Percentiles rank a stretch among this genome's conserved stretches.
Evolutionary conservation across 2,888 invertebrate species (phyloP).

Genomic region (Hanleya hanleyi): DNA sequence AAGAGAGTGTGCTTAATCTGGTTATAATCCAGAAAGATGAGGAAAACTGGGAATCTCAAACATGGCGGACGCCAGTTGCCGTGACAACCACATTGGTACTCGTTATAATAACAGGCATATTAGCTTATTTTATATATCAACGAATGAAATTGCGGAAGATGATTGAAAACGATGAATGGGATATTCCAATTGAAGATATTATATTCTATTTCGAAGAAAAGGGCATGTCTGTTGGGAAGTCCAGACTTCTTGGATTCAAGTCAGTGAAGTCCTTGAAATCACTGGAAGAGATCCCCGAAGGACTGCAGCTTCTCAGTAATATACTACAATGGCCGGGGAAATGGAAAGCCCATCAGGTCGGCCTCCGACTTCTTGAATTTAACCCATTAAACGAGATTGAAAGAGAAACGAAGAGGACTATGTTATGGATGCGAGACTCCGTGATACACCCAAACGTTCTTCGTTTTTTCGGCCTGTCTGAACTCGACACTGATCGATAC

Average conservation of each 20-base stretch:
- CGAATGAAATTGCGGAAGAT: slow-evolving; percentile 45
- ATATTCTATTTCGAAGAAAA: slow-evolving; percentile 50
- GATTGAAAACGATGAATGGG: slow-evolving; percentile 56
- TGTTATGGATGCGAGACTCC: slow-evolving; percentile 57
- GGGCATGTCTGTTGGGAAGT: slow-evolving; percentile 28
- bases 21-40: slow-evolving; percentile 41
- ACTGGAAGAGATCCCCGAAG: slow-evolving; percentile 40
- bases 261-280: slow-evolving; percentile 42
- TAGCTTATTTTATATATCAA: slow-evolving; percentile 46
- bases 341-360: slow-evolving; percentile 48
- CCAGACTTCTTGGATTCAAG: slow-evolving; percentile 28
- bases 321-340: slow-evolving; percentile 62
- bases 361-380: slow-evolving; percentile 48
- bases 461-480: slow-evolving; percentile 61
- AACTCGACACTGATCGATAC: slow-evolving; percentile 43
- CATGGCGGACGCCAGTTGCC: slow-evolving; percentile 49
- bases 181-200: slow-evolving; percentile 58
- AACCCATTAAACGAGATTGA: slow-evolving; percentile 30
- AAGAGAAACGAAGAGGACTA: slow-evolving; percentile 38
- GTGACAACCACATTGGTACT: slow-evolving; percentile 39
- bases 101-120: slow-evolving; percentile 37
- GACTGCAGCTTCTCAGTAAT: slow-evolving; percentile 30
- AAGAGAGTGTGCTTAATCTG: slow-evolving; percentile 48
- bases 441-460: slow-evolving; percentile 59
- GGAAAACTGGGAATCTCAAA: slow-evolving; percentile 39